Base-by-base conservation (phyloP, 2,797 vertebrate genomes). In the Chrysocyon brachyurus region DNA sequence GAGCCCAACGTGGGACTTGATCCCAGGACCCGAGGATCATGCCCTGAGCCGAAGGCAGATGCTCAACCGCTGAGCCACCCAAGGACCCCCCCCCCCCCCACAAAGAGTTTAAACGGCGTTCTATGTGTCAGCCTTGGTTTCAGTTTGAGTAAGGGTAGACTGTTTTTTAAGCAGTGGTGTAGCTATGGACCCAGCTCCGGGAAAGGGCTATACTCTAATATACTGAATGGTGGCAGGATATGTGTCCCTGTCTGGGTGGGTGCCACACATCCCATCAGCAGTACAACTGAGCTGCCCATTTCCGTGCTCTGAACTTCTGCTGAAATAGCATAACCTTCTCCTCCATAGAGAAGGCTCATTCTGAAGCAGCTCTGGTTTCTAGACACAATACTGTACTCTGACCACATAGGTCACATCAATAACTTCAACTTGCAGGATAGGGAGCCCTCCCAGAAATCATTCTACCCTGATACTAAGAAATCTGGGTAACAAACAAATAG, bases 51-150 rank as follows among this genome's bases (percentile, higher is more conserved):
- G 40, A 8, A 46, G 40, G 40, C 40, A 46, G 7, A 46, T 1
- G 40, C 40, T 46, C 40, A 46, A 46, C 40, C 40, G 1, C 40
- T 46, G 40, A 46, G 40, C 40, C 40, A 46, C 40, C 40, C 40
- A 46, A 46, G 40, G 40, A 36, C 36, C 36, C 36, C 36, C 36
- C 36, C 36, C 36, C 36, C 36, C 3, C 36, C 3, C 3, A 36
- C 36, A 36, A 46, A 46, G 66, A 49, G n/a, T 88, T 73, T 91
- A 63, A 91, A 11, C 28, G 49, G 31, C 75, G 17, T 72, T 84
- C 79, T 86, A n/a, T 93, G 6, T 85, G 56, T 33, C 28, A 70
- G 72, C 64, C 52, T 92, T 86, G 12, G 52, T 83, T 83, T 93
- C n/a, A 90, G 28, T 90, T 93, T 90, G 54, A 40, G 12, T 59